Evolutionary conservation across 2,797 vertebrate species (phyloP).

Genomic region (Sebastes matsubarae): DNA sequence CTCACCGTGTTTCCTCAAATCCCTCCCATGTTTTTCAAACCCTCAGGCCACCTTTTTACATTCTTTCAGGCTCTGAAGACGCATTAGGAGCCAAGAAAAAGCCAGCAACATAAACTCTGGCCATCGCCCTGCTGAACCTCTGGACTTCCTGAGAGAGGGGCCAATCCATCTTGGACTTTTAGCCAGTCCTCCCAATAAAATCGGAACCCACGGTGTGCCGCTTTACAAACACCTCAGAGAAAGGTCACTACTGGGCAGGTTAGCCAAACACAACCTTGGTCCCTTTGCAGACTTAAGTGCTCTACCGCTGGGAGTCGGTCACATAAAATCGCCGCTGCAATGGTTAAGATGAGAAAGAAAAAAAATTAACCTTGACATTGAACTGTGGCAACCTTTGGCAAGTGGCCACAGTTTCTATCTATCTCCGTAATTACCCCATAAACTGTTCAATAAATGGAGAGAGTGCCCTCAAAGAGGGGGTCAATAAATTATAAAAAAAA

Average conservation of each 20-base stretch:
- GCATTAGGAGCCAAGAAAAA: slow-evolving; percentile 57
- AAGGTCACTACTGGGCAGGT: slow-evolving; percentile 44
- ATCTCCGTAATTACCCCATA: slow-evolving; percentile 41
- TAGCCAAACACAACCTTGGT: slow-evolving; percentile 36
- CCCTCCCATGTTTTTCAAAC: slow-evolving; percentile 69
- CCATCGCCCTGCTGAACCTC: slow-evolving; percentile 28
- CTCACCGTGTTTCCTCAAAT: slow-evolving; percentile 35
- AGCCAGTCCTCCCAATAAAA: slow-evolving; percentile 56
- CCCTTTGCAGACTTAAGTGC: slow-evolving; percentile 17
- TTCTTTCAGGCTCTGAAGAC: slow-evolving; percentile 66
- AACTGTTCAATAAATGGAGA: slow-evolving; percentile 42
- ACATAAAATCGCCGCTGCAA: slow-evolving; percentile 36
- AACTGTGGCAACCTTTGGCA: slow-evolving; percentile 23
- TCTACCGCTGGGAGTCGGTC: slow-evolving; percentile 6
- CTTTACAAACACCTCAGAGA: slow-evolving; percentile 21
- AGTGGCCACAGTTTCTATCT: slow-evolving; percentile 32
- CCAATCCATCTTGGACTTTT: slow-evolving; percentile 53
- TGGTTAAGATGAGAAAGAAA: background rate
- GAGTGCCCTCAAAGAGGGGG: background rate
- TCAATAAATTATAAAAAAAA: slow-evolving; percentile 19
- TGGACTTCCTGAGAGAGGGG: slow-evolving; percentile 34
- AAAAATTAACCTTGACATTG: slow-evolving; percentile 48
- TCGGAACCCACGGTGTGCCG: slow-evolving; percentile 40
- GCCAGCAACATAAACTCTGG: slow-evolving; percentile 52
- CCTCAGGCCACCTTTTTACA: slow-evolving; percentile 71